These are phyloP conservation scores for Agriopis aurantiaria DNA, from an alignment of 2,888 invertebrate genomes.

Conservation along the genomic window DNA sequence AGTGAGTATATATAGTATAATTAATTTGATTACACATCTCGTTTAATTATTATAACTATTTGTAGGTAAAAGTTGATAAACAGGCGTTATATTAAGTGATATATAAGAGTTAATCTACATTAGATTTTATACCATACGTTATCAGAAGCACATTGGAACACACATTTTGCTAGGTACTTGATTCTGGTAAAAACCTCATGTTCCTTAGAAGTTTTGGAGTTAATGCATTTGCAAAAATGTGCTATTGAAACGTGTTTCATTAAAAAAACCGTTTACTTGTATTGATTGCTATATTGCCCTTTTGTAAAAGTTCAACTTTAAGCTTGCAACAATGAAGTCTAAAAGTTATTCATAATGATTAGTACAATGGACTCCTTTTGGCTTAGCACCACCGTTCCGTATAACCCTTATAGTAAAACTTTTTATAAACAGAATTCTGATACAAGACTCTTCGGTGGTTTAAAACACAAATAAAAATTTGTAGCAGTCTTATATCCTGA, in stretches of 20 bases:
- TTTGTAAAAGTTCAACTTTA: slow-evolving; percentile 12
- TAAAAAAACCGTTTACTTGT: neutral
- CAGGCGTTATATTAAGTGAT: slow-evolving; percentile 24
- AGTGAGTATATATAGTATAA: slow-evolving; percentile 9
- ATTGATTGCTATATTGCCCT: neutral
- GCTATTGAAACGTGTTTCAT: neutral
- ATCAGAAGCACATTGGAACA: slow-evolving; percentile 20
- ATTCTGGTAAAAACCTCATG: neutral
- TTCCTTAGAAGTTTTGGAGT: neutral
- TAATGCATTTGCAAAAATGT: neutral
- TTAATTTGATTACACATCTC: slow-evolving; percentile 25
- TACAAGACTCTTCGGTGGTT: too few relatives aligned
- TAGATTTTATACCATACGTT: slow-evolving; percentile 14
- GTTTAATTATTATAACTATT: slow-evolving; percentile 18
- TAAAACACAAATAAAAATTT: too few relatives aligned
- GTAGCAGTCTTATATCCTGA: too few relatives aligned
- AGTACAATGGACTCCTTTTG: too few relatives aligned
- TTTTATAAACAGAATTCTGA: neutral
- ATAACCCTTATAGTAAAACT: too few relatives aligned
- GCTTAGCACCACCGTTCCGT: too few relatives aligned
- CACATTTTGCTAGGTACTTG: neutral
- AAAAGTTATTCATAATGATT: too few relatives aligned
- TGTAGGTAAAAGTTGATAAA: slow-evolving; percentile 26
- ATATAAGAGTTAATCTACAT: slow-evolving; percentile 24
- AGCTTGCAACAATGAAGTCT: neutral